phyloP scores from a whole-genome alignment of 2,797 vertebrate genomes.

The Lagothrix lagotricha region DNA sequence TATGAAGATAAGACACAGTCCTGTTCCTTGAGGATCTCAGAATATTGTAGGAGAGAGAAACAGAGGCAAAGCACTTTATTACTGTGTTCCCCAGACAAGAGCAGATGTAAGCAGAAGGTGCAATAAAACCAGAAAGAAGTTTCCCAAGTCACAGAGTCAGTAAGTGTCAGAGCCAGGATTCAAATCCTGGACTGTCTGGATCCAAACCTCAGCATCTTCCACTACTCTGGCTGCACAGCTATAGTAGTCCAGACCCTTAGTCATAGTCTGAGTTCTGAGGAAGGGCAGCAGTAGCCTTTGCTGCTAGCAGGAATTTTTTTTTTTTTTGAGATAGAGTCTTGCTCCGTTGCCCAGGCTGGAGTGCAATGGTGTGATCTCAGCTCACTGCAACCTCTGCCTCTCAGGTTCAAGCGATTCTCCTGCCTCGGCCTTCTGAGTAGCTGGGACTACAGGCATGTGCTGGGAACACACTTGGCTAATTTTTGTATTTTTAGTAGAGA shows the following conservation, averaged over 20 bases:
- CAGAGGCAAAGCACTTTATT: neutral
- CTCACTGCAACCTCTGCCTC: neutral
- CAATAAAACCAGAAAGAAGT: slow-evolving; percentile 18
- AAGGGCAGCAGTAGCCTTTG: neutral
- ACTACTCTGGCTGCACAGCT: neutral
- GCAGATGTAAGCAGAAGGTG: neutral
- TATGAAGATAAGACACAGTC: slow-evolving; percentile 24
- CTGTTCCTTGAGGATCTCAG: slow-evolving; percentile 9
- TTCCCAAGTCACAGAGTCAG: neutral
- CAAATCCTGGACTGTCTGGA: neutral
- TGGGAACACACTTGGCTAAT: neutral
- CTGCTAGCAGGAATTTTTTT: neutral
- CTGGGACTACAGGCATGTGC: neutral
- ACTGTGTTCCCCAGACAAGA: neutral
- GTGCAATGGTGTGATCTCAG: neutral
- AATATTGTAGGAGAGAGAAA: neutral
- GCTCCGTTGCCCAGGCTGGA: neutral
- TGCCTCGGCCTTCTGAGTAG: neutral
- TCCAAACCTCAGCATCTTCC: neutral
- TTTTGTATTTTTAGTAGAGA: neutral
- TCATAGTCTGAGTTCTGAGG: neutral
- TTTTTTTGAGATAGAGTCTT: neutral
- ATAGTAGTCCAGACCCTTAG: neutral
- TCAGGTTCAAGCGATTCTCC: neutral
- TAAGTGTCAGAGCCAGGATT: neutral